These are phyloP conservation scores for Acrocephalus arundinaceus DNA, from an alignment of 2,113 vertebrate species.

Conservation along the genomic window DNA sequence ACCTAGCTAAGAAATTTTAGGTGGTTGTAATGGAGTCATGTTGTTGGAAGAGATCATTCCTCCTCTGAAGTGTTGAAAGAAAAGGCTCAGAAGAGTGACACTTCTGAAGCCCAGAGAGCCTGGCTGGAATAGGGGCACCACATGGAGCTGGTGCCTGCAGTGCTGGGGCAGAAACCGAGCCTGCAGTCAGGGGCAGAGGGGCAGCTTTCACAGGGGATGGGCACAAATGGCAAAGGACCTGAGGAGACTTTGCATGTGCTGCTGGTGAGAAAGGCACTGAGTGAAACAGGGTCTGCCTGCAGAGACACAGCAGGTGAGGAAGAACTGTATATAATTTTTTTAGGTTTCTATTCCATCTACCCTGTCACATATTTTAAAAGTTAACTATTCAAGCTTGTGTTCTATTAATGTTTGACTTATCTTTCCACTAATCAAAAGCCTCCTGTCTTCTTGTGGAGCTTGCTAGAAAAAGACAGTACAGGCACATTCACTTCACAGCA, in stretches of 20 bases:
- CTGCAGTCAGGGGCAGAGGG: background rate
- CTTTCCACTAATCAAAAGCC: background rate
- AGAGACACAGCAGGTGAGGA: background rate
- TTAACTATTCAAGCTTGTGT: background rate
- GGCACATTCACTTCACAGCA: background rate
- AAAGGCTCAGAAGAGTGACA: background rate
- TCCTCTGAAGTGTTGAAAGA: background rate
- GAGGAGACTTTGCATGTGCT: background rate
- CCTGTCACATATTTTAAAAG: background rate
- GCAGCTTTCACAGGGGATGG: rapidly evolving
- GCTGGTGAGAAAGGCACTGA: background rate
- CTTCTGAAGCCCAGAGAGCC: background rate
- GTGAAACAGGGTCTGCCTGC: background rate
- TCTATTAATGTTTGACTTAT: background rate
- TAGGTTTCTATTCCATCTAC: background rate
- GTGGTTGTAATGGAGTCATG: background rate
- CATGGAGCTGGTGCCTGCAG: background rate
- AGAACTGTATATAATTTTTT: background rate
- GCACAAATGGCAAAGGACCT: background rate
- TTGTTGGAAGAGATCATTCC: background rate
- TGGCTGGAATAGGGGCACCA: background rate
- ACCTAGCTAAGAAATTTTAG: background rate
- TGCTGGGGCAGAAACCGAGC: background rate
- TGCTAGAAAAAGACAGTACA: background rate
- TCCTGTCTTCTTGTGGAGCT: background rate